Base-by-base conservation (phyloP, 2,797 vertebrate species). In the Tolypeutes matacus region DNA sequence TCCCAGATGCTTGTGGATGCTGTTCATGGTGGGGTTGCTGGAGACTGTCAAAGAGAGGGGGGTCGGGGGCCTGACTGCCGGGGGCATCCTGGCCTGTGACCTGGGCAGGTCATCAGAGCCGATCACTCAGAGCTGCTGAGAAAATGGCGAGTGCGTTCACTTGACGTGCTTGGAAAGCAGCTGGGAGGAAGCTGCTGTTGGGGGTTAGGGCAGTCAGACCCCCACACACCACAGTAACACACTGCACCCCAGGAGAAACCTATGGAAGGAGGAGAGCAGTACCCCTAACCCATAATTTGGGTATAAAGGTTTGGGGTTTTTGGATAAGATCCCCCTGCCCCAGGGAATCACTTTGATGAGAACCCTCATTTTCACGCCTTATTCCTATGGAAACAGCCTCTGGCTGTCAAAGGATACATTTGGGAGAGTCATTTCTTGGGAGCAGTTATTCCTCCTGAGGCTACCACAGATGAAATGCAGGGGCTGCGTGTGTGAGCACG, bases 401-500 rank as follows among this genome's bases (percentile, higher is more conserved):
- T 13, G n/a, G 69, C 67, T 62, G 17, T 60, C 39, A 11, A 17
- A 73, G 25, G 78, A 64, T 9, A 8, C 1, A 0, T 78, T 51
- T 7, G 42, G 67, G 77, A 82, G 49, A 51, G 56, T 13, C 0
- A 3, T 29, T 73, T 49, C 31, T 23, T 60, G 75, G 34, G 20
- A 36, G 39, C 36, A 11, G 31, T 49, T 42, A 34, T 11, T 29
- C 53, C 17, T 62, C 29, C 67, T 51, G 31, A 36, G 58, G 53
- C 10, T 11, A 60, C 36, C 27, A 14, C 46, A 31, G 65, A 72
- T 62, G 53, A 36, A 60, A 58, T 11, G 6, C 36, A 14, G 2
- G 1, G 23, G 64, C 51, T n/a, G n/a, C 53, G 13, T 4, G 4
- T 0, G 11, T 49, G 31, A 7, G 1, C 17, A 0, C 23, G 14